Base-by-base conservation (phyloP, 1,140 invertebrate species). In the Periplaneta americana region DNA sequence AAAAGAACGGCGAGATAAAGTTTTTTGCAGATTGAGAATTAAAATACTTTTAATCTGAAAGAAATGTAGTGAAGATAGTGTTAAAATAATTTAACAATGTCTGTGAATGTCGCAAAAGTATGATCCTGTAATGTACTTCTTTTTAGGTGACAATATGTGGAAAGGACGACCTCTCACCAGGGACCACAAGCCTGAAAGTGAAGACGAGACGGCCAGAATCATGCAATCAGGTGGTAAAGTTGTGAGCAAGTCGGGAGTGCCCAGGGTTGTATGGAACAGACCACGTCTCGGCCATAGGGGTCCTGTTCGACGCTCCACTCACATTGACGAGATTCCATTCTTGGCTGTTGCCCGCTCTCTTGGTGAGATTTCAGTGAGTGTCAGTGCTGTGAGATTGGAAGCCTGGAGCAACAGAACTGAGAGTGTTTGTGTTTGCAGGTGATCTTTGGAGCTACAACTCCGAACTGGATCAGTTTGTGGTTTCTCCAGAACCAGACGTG, bases 391-490 rank as follows among this genome's bases (percentile, higher is more conserved):
- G 31, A 76, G 6, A 35, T 33, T 76, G 22, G 32, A 18, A 76
- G 9, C n/a, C 22, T 75, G 8, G 33, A 6, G 31, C 3, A 4
- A 13, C 31, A 2, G 3, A 28, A 48, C 15, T 4, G 15, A 28
- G 4, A 31, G 11, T 57, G 13, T 31, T n/a, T 75, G 31, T 75
- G 22, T 28, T 75, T 36, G 11, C 83, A 94, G 94, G 98, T 82
- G 98, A 99, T 89, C 90, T 99, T 2, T 99, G 98, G 98, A 98
- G 97, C 86, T 99, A 98, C 86, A 98, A 99, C 89, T 95, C 95
- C 0, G 92, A 93, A 75, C 92, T 93, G 84, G 93, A 97, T 86
- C 93, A 95, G 87, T 99, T 98, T 90, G 94, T 98, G 17, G 98
- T 99, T 5, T 98, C 96, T n/a, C 98, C 98, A 0, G 96, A 98